These are phyloP conservation scores for Distichodus sexfasciatus DNA, from an alignment of 2,797 vertebrate genomes.

Conservation along the genomic window DNA sequence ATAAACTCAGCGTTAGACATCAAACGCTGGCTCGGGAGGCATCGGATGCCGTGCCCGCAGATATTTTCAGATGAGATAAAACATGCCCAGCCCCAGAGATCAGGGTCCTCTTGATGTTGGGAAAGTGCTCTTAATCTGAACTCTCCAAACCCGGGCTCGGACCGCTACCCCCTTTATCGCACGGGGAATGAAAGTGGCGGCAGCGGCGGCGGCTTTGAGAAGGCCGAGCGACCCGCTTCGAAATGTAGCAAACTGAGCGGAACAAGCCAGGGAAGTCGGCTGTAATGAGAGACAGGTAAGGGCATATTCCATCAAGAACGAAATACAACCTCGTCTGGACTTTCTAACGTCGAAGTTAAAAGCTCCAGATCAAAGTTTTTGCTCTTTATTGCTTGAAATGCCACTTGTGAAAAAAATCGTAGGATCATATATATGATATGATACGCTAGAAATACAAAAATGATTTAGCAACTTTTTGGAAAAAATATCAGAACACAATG, in stretches of 20 bases:
- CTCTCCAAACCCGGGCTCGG: conserved; percentile 35
- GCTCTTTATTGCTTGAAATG: too few species aligned
- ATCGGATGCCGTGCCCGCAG: conserved; percentile 52
- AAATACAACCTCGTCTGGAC: neutral
- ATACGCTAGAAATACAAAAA: too few species aligned
- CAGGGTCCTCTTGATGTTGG: conserved; percentile 44
- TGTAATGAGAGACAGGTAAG: neutral
- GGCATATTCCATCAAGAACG: neutral
- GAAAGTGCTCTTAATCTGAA: conserved; percentile 54
- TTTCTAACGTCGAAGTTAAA: too few species aligned
- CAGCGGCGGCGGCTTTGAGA: conserved; percentile 47
- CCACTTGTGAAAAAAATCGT: too few species aligned
- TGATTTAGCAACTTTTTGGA: too few species aligned
- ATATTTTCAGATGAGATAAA: conserved; percentile 53
- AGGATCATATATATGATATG: too few species aligned
- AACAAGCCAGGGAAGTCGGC: neutral
- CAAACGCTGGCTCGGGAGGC: conserved; percentile 39
- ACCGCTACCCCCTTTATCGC: conserved; percentile 52
- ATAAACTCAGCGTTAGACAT: conserved; percentile 38
- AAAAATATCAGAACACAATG: too few species aligned
- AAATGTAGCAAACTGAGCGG: neutral
- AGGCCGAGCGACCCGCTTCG: neutral
- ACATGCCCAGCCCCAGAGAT: conserved; percentile 23
- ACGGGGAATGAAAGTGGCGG: conserved; percentile 47
- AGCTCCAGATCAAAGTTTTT: too few species aligned